Conservation (phyloP, 2,888 invertebrate species). For the Ectemnius lituratus region DNA sequence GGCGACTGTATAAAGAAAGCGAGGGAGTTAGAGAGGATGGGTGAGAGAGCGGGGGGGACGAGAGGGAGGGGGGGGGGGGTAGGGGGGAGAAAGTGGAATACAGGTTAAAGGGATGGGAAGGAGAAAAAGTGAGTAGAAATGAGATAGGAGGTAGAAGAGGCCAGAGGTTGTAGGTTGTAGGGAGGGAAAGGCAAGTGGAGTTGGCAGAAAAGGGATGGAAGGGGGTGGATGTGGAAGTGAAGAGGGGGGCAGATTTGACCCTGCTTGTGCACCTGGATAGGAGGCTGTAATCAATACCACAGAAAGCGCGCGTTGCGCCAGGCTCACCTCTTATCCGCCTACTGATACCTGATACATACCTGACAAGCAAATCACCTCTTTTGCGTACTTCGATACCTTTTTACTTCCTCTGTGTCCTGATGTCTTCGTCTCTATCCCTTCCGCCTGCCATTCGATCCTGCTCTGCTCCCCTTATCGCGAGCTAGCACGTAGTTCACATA, state of each 20-base stretch:
- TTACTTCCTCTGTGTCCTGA: background rate
- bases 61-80: background rate
- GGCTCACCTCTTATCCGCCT: conserved; percentile 62
- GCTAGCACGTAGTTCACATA: conserved; percentile 3
- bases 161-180: conserved; percentile 27
- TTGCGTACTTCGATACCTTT: background rate
- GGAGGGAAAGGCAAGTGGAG: conserved; percentile 35
- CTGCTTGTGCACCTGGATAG: conserved; percentile 75
- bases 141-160: conserved; percentile 35
- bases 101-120: conserved; percentile 21
- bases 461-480: background rate
- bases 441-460: background rate
- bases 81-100: conserved; percentile 25
- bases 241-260: conserved; percentile 69
- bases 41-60: background rate
- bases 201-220: conserved; percentile 32
- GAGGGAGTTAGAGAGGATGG: conserved; percentile 5
- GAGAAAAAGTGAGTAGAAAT: conserved; percentile 29
- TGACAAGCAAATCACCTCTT: conserved; percentile 38
- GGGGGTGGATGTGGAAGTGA: conserved; percentile 46
- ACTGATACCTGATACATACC: conserved; percentile 56
- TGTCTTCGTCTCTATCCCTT: conserved; percentile 4
- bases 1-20: conserved; percentile 14
- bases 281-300: conserved; percentile 76
- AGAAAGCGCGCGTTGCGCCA: conserved; percentile 70